Evolutionary conservation across 2,888 invertebrate genomes (phyloP), one percentile per base, ranked within the genome.

Genomic region (Cephus pulcher): DNA sequence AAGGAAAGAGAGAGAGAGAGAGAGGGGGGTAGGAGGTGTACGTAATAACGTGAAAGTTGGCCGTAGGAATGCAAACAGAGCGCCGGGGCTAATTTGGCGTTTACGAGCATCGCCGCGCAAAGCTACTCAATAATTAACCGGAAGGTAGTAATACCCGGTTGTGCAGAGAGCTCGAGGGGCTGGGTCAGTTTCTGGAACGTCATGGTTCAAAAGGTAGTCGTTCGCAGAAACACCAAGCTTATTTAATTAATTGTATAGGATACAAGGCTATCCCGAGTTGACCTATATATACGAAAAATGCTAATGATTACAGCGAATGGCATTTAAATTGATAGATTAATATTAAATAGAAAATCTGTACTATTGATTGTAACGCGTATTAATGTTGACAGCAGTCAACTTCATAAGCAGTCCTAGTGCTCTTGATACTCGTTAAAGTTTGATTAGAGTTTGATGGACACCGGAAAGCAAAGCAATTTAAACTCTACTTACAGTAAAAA

Each of bases 401-500:
- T 40, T 15, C 15, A 15, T 15, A 2, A 15, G 15, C 4, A 4
- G 15, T 15, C 15, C 15, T 6, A 15, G 34, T 15, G 12, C 35
- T 74, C 35, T 69, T 37, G 82, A 78, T 82, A 83, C 84, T 85
- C 85, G 84, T 88, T 86, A 88, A 88, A 88, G 83, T 86, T 87
- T 88, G 84, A 88, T 87, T 86, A 86, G 85, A 88, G 84, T 87
- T 88, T 87, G 88, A 87, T 87, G 84, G 86, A 83, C 82, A 79
- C 75, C 79, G 80, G 83, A 85, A 82, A 83, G 83, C 79, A 81
- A 80, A 83, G 82, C 81, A 82, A 85, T 85, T 85, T 86, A 81
- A 85, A 85, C 83, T 86, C 84, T 74, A 79, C 78, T 80, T 69
- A 70, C 76, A 79, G 80, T 70, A 30, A 70, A 70, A 70, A 70